These are phyloP conservation scores for Drosophila anceps DNA, from an alignment of 2,888 invertebrate genomes.

Conservation along the genomic window DNA sequence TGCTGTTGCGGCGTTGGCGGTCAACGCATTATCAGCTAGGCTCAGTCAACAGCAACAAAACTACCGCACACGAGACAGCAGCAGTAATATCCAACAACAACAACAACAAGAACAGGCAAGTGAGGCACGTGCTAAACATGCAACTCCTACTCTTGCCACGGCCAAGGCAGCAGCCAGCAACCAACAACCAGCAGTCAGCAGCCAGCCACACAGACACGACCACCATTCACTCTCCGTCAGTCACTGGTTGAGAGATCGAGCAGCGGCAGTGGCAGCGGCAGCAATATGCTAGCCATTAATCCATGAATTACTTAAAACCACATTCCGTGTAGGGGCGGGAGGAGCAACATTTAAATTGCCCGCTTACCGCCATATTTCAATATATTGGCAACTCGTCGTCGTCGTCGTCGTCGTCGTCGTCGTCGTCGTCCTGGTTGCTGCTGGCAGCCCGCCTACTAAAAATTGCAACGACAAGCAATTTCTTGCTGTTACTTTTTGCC, in stretches of 20 bases:
- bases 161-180: conserved; percentile 42
- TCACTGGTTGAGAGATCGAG: conserved; percentile 17
- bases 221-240: conserved; percentile 73
- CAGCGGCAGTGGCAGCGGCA: conserved; percentile 56
- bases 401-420: conserved; percentile 13
- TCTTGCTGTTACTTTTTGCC: conserved; percentile 47
- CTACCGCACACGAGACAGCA: conserved; percentile 64
- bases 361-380: conserved; percentile 82
- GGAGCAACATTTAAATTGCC: conserved; percentile 76
- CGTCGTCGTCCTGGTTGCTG: conserved; percentile 25
- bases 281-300: conserved; percentile 81
- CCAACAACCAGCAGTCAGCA: conserved; percentile 21
- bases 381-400: conserved; percentile 62
- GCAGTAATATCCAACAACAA: conserved; percentile 14
- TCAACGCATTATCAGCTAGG: conserved; percentile 74
- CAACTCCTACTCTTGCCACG: conserved; percentile 80
- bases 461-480: conserved; percentile 69
- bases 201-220: conserved; percentile 62
- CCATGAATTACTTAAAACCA: conserved; percentile 81
- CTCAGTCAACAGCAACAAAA: conserved; percentile 45
- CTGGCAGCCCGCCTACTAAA: conserved; percentile 73
- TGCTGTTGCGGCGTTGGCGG: conserved; percentile 76
- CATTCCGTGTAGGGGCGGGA: conserved; percentile 62
- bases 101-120: conserved; percentile 34
- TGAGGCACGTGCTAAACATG: conserved; percentile 81